Conservation (phyloP, 1,140 invertebrate genomes). For the Drosophila pectinifera region DNA sequence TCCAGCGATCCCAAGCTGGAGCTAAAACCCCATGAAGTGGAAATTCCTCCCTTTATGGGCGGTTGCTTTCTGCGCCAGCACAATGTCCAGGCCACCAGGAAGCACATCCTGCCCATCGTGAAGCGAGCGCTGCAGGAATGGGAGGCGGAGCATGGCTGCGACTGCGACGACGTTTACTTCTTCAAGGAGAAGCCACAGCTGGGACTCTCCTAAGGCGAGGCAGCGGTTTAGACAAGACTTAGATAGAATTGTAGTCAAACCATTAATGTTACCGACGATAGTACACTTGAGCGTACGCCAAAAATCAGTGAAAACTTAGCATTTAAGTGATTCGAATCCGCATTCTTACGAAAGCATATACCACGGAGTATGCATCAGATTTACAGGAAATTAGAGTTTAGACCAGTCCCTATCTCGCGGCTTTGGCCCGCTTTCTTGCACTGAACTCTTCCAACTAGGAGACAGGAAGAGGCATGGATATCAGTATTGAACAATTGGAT, state of each 20-base stretch:
- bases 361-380: neutral
- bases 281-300: slow-evolving; percentile 2
- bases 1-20: slow-evolving; percentile 48
- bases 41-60: slow-evolving; percentile 64
- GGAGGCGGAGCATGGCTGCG: slow-evolving; percentile 48
- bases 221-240: slow-evolving; percentile 24
- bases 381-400: slow-evolving; percentile 1
- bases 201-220: slow-evolving; percentile 49
- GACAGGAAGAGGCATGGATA: neutral
- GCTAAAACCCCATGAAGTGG: slow-evolving; percentile 36
- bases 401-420: neutral
- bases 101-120: slow-evolving; percentile 88
- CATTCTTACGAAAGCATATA: neutral
- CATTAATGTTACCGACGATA: slow-evolving; percentile 12
- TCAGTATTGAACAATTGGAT: slow-evolving; percentile 9
- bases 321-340: slow-evolving; percentile 6
- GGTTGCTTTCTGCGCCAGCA: slow-evolving; percentile 85
- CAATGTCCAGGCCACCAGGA: slow-evolving; percentile 87
- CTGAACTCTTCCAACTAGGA: neutral
- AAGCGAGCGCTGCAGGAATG: slow-evolving; percentile 80
- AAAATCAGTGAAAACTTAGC: neutral
- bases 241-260: slow-evolving; percentile 23
- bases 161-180: slow-evolving; percentile 66
- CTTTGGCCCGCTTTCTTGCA: neutral
- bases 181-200: slow-evolving; percentile 71